Evolutionary conservation across 2,113 vertebrate species (phyloP).

Genomic region (Callocephalon fimbriatum): DNA sequence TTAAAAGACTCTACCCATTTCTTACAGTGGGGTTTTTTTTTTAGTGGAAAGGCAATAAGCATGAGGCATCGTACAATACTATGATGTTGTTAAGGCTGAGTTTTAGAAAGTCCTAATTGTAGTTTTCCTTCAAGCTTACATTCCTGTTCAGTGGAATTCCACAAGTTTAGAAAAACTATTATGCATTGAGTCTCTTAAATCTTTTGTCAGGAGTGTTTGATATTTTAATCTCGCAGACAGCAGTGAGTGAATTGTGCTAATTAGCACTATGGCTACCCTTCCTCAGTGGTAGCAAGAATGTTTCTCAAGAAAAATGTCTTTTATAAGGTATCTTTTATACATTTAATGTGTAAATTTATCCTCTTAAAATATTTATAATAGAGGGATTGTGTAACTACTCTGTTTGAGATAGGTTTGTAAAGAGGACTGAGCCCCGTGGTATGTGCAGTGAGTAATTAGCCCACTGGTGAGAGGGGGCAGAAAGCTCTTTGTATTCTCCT

Average conservation of each 20-base stretch:
- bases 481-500: not conserved
- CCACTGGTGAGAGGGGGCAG: not conserved
- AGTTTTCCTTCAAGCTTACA: not conserved
- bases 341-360: not conserved
- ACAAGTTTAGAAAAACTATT: not conserved
- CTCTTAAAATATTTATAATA: constrained; percentile 7
- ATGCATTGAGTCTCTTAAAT: not conserved
- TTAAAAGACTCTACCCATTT: not conserved
- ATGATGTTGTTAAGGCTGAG: not conserved
- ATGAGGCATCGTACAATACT: not conserved
- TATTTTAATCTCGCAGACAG: not conserved
- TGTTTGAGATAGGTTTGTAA: not conserved
- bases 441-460: not conserved
- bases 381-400: not conserved
- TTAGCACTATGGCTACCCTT: not conserved
- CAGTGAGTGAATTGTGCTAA: not conserved
- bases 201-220: not conserved
- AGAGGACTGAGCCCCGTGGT: not conserved
- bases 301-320: not conserved
- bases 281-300: not conserved
- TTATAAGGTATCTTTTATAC: not conserved
- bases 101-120: not conserved
- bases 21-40: not conserved
- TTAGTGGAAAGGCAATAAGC: not conserved
- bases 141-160: not conserved